Evolutionary conservation across 1,140 invertebrate genomes (phyloP).

Genomic region (Ylistrum balloti): DNA sequence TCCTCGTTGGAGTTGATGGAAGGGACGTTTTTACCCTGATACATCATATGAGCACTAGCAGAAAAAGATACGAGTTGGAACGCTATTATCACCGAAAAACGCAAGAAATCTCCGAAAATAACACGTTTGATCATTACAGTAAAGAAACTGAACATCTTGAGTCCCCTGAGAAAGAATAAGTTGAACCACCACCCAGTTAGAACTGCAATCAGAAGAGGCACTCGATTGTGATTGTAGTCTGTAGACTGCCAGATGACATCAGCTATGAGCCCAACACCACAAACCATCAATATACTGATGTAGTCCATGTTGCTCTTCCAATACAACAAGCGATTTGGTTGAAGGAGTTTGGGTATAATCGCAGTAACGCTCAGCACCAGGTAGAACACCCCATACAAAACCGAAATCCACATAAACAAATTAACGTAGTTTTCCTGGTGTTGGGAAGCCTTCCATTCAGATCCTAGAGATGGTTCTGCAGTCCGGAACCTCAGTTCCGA

Average conservation of each 20-base stretch:
- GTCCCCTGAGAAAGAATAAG: conserved; percentile 66
- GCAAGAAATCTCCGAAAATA: conserved; percentile 67
- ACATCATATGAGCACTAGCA: conserved; percentile 65
- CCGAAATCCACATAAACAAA: conserved; percentile 11
- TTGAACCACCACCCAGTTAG: conserved; percentile 70
- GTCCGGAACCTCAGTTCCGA: neutral
- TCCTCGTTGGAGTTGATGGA: neutral
- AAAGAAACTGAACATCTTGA: conserved; percentile 72
- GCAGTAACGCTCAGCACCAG: conserved; percentile 43
- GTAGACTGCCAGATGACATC: conserved; percentile 39
- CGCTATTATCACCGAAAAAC: conserved; percentile 69
- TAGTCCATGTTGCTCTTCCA: conserved; percentile 41
- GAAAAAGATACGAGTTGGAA: conserved; percentile 67
- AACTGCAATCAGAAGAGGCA: conserved; percentile 64
- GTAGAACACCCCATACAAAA: conserved; percentile 47
- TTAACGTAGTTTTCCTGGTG: neutral
- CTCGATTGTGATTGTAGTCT: conserved; percentile 48
- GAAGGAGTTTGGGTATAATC: neutral
- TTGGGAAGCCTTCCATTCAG: neutral
- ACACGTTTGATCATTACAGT: conserved; percentile 72
- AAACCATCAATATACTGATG: conserved; percentile 52
- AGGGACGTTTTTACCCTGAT: conserved; percentile 50
- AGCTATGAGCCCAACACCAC: conserved; percentile 42
- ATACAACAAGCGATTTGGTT: neutral
- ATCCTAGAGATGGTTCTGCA: neutral